Base-by-base conservation (phyloP, 2,797 vertebrate genomes). In the Chiroxiphia lanceolata region DNA sequence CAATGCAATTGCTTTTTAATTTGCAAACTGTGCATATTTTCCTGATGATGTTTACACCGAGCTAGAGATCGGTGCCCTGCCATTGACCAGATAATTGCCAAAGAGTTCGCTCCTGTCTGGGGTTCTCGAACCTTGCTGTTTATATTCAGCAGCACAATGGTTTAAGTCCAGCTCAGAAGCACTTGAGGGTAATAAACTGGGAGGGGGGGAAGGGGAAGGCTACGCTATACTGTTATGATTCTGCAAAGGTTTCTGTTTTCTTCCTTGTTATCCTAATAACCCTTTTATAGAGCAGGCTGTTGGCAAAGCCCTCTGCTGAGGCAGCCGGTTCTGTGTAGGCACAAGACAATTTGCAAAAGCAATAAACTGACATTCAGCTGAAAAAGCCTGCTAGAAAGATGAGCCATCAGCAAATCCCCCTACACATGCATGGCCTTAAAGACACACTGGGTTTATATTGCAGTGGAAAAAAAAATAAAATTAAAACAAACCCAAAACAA, bases 291-390 rank as follows among this genome's bases (percentile, higher is more conserved):
- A 92, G 90, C 84, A 95, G 53, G 57, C 69, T 96, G 93, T 71
- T 97, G 96, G 95, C 96, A 97, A 81, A 96, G 93, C 91, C 96
- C 94, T 96, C 92, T 96, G 96, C 97, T 97, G 95, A 97, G 96
- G 91, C 94, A 96, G 97, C 91, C 89, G 44, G 94, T 97, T 97
- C 96, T 90, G 92, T 91, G 91, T 82, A 96, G 96, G 95, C 96
- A 96, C 93, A 94, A 95, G 96, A 96, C 95, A 97, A 97, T 97
- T 97, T 97, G 91, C 96, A 97, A 96, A 97, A 97, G 97, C 96
- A 97, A 97, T 96, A 97, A 96, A 96, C 84, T 94, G 95, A 96
- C 94, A 88, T 96, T 96, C 96, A 95, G 95, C 90, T 95, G 96
- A 89, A 97, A 96, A 95, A 96, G 87, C 84, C 93, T 87, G 87